Conservation (phyloP, 2,113 vertebrate species). For the Acrocephalus kingi region DNA sequence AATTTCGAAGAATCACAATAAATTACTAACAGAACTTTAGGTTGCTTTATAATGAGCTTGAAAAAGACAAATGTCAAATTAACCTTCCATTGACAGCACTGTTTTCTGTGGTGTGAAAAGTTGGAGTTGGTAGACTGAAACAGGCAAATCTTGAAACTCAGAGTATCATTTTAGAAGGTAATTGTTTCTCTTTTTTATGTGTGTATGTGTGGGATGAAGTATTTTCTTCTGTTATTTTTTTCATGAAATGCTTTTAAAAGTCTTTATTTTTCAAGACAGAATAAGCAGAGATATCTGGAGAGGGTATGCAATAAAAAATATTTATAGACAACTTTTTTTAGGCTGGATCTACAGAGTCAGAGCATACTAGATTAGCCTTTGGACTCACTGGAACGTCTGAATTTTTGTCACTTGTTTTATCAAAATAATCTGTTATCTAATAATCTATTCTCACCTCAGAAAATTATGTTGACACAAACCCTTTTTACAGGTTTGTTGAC, state of each 20-base stretch:
- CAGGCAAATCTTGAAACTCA: neutral
- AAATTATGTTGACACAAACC: neutral
- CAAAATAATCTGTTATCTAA: neutral
- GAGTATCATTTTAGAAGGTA: neutral
- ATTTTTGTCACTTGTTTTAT: neutral
- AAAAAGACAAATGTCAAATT: neutral
- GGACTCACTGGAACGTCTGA: neutral
- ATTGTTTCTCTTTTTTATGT: neutral
- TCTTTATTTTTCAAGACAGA: neutral
- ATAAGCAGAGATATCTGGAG: neutral
- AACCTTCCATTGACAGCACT: neutral
- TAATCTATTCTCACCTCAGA: neutral
- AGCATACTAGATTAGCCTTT: neutral
- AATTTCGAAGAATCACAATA: neutral
- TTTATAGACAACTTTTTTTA: neutral
- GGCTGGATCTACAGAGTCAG: neutral
- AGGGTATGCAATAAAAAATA: neutral
- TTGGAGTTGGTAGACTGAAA: neutral
- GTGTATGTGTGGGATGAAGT: neutral
- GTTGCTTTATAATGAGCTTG: neutral
- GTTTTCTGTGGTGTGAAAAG: neutral
- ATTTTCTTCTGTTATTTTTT: neutral
- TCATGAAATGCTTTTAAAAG: neutral
- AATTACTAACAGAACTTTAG: neutral
- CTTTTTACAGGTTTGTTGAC: neutral